phyloP scores from a whole-genome alignment of 2,113 vertebrate species.

The Narcine bancroftii region DNA sequence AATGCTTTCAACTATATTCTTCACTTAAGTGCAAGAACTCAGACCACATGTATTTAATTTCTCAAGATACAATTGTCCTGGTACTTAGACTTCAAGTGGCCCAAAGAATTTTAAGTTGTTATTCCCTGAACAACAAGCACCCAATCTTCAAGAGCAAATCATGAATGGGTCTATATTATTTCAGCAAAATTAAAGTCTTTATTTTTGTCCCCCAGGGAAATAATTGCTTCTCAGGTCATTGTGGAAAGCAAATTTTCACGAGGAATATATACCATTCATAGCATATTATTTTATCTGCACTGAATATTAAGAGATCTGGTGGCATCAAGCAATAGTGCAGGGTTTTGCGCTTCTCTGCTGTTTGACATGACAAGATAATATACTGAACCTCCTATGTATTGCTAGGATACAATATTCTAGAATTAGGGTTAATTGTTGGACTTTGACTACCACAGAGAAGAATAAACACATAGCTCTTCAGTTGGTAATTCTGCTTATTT shows the following conservation, averaged over 20 bases:
- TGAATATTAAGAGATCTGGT: background rate
- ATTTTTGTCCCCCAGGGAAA: background rate
- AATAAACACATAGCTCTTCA: slow-evolving; percentile 9
- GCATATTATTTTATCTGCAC: background rate
- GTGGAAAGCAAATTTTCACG: background rate
- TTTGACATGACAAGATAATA: slow-evolving; percentile 27
- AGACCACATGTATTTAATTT: background rate
- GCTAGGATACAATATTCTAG: slow-evolving; percentile 22
- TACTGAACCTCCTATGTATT: background rate
- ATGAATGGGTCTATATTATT: background rate
- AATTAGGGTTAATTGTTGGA: slow-evolving; percentile 24
- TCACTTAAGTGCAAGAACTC: background rate
- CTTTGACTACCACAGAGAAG: background rate
- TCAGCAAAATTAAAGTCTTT: background rate
- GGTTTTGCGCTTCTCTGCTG: background rate
- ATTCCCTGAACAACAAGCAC: background rate
- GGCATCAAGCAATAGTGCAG: background rate
- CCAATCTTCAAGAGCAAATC: background rate
- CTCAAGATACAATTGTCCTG: background rate
- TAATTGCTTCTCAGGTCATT: background rate
- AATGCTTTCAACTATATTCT: background rate
- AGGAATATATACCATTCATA: background rate
- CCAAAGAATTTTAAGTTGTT: background rate
- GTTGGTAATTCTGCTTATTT: background rate
- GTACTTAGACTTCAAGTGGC: background rate